Base-by-base conservation (phyloP, 2,888 invertebrate species). In the Biston betularia region DNA sequence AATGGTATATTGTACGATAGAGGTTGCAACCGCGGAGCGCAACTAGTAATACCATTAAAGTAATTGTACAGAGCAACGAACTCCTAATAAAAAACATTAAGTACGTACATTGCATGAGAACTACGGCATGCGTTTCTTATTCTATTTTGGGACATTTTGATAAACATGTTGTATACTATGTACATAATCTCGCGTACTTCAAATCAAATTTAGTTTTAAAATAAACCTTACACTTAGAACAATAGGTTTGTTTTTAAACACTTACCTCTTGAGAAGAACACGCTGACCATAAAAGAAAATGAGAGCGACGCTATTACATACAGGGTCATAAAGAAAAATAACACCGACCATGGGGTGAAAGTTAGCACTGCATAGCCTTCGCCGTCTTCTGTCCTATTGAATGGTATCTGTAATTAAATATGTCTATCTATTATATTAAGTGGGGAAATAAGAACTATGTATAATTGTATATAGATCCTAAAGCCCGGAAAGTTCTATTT, bases 251-350 rank as follows among this genome's bases (percentile, higher is more conserved):
- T 55, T 53, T 42, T 15, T 11, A 64, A 34, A 33, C 12, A 63
- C 80, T 91, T 92, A 97, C 97, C 97, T 95, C 95, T 96, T 0
- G 96, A 95, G 85, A 98, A 98, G 80, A 97, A 96, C 0, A 96
- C 96, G 81, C 97, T 97, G 82, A 98, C 90, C 90, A 97, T 95
- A 84, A 98, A 98, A 76, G 96, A 96, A 85, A 97, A 97, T 0
- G 95, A 94, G 59, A 97, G 95, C 6, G 96, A 95, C 0, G 96
- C 93, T 63, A 96, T 94, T 10, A 96, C 88, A 80, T 97, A 98
- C 56, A 97, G 89, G 35, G 97, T 76, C 69, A 98, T 83, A 79
- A 98, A 96, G 64, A 97, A 89, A 46, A 97, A 90, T 40, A 98
- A 81, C 0, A 97, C 95, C 0, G 94, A 82, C 70, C 96, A 95